These are phyloP conservation scores for Arvicanthis niloticus DNA, from an alignment of 2,113 vertebrate species.

Conservation along the genomic window DNA sequence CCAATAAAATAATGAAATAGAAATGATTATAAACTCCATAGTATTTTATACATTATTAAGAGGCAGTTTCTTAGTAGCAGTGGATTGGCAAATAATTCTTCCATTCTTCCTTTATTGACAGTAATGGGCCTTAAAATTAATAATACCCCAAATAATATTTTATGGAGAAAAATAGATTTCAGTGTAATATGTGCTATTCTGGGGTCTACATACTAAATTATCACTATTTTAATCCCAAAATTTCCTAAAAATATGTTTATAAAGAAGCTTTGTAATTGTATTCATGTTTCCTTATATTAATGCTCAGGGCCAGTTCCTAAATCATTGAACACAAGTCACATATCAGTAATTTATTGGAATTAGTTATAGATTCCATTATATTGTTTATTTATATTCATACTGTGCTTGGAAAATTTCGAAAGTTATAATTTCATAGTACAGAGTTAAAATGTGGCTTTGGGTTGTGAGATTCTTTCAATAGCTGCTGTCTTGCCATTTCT, in stretches of 20 bases:
- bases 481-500: neutral
- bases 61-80: neutral
- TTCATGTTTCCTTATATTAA: neutral
- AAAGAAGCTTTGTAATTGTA: conserved; percentile 24
- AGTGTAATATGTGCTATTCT: neutral
- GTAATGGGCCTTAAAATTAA: conserved; percentile 3
- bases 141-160: neutral
- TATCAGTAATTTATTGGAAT: neutral
- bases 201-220: neutral
- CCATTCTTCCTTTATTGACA: neutral
- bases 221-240: neutral
- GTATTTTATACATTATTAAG: neutral
- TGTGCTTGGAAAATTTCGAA: neutral
- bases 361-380: neutral
- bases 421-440: neutral
- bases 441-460: neutral
- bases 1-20: neutral
- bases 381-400: neutral
- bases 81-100: neutral
- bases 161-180: conserved; percentile 5
- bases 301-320: neutral
- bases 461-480: neutral
- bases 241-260: neutral
- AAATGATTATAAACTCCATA: conserved; percentile 14
- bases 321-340: conserved; percentile 31